Percentiles rank a stretch among this genome's conserved stretches.
These are phyloP conservation scores for Neodontobutis hainanensis DNA, from an alignment of 2,113 vertebrate species.

Conservation along the genomic window DNA sequence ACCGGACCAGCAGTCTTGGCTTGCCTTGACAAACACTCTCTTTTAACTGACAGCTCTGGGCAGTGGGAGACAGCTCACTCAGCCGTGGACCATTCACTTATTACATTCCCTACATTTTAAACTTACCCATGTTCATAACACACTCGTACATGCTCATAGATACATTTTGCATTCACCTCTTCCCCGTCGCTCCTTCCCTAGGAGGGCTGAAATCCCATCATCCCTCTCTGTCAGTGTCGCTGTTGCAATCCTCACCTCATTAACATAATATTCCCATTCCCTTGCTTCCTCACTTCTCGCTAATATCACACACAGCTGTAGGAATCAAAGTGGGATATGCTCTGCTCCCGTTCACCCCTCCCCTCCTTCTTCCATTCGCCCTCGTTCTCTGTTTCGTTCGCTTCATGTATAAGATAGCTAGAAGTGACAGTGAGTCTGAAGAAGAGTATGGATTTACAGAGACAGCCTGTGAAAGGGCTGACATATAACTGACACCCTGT, in stretches of 20 bases:
- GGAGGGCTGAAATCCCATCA: slow-evolving; percentile 60
- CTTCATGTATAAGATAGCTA: slow-evolving; percentile 1
- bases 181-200: slow-evolving; percentile 26
- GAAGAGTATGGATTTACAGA: slow-evolving; percentile 5
- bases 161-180: slow-evolving; percentile 7
- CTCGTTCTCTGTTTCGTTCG: not conserved
- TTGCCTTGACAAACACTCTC: slow-evolving; percentile 27
- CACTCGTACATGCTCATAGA: not conserved
- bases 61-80: slow-evolving; percentile 23
- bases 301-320: slow-evolving; percentile 48
- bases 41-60: slow-evolving; percentile 50
- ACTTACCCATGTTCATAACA: slow-evolving; percentile 10
- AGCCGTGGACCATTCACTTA: not conserved
- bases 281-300: slow-evolving; percentile 49
- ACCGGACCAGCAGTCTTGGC: slow-evolving; percentile 27
- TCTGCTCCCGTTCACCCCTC: slow-evolving; percentile 8
- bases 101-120: slow-evolving; percentile 4
- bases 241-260: slow-evolving; percentile 44
- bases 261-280: slow-evolving; percentile 75
- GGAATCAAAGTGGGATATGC: slow-evolving; percentile 41
- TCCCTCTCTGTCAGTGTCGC: slow-evolving; percentile 56
- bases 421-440: not conserved
- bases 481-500: not conserved
- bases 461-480: not conserved
- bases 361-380: not conserved